A percentile compares a stretch with the other conserved stretches of the same genome.
Evolutionary conservation across 2,888 invertebrate species (phyloP).

Genomic region (Sialis fuliginosa): DNA sequence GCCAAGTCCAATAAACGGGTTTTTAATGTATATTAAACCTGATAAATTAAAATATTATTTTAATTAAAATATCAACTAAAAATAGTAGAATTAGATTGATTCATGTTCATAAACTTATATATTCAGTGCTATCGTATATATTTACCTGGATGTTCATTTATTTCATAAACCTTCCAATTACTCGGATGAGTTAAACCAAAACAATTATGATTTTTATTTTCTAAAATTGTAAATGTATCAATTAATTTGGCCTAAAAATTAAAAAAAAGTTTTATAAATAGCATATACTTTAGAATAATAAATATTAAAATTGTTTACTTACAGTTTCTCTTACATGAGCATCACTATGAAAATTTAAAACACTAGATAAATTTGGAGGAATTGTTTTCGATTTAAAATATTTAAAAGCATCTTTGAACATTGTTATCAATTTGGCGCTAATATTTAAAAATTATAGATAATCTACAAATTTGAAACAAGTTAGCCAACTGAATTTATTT

Average conservation of each 20-base stretch:
- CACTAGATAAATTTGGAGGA: conserved; percentile 40
- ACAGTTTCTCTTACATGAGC: conserved; percentile 1
- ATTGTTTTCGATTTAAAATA: conserved; percentile 57
- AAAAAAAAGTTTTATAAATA: neutral
- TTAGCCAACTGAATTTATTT: too few species aligned
- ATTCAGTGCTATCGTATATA: too few species aligned
- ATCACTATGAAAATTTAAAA: conserved; percentile 34
- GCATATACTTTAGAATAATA: neutral
- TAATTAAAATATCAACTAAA: conserved; percentile 7
- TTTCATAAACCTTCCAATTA: conserved; percentile 45
- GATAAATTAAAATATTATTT: conserved; percentile 6
- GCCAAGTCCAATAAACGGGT: conserved; percentile 62
- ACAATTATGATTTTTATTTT: conserved; percentile 8
- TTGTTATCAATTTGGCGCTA: conserved; percentile 12
- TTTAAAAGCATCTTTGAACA: conserved; percentile 60
- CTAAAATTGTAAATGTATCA: conserved; percentile 10
- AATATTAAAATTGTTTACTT: conserved; percentile 1
- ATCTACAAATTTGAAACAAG: too few species aligned
- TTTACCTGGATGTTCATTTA: conserved; percentile 42
- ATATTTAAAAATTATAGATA: too few species aligned
- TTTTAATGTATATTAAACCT: conserved; percentile 64
- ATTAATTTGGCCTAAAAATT: conserved; percentile 21
- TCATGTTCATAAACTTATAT: too few species aligned
- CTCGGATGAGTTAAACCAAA: conserved; percentile 27
- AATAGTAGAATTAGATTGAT: too few species aligned